Conservation (phyloP, 2,113 vertebrate genomes). For the Spermophilus dauricus region DNA sequence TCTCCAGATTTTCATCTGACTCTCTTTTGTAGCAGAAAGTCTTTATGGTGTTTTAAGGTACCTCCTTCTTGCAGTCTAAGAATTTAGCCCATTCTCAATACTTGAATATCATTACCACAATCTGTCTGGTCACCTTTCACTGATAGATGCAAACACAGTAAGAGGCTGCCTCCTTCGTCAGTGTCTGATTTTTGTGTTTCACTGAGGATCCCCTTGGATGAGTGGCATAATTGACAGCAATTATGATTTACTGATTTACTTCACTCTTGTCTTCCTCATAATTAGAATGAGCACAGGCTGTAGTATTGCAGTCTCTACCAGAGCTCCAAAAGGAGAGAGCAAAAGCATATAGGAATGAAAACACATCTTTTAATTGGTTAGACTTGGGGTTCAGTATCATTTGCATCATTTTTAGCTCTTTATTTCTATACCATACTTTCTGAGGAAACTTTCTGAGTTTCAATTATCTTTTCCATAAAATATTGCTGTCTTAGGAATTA, state of each 20-base stretch:
- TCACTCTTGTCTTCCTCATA: constrained; percentile 58
- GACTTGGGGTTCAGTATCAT: not conserved
- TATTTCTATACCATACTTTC: constrained; percentile 16
- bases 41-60: rapidly evolving
- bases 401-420: not conserved
- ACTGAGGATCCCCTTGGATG: constrained; percentile 40
- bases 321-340: not conserved
- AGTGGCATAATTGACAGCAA: constrained; percentile 71
- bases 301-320: not conserved
- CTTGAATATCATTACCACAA: too few relatives aligned
- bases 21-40: not conserved
- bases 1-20: not conserved
- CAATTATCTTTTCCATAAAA: not conserved
- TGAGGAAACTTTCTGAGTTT: not conserved
- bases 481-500: not conserved
- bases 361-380: not conserved
- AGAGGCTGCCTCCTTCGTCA: not conserved
- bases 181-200: not conserved
- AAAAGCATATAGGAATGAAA: not conserved
- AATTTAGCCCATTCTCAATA: not conserved
- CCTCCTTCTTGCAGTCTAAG: not conserved
- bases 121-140: not conserved
- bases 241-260: constrained; percentile 76
- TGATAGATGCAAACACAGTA: not conserved
- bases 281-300: constrained; percentile 56